phyloP scores from a whole-genome alignment of 2,888 invertebrate species.

The Melanotus villosus region DNA sequence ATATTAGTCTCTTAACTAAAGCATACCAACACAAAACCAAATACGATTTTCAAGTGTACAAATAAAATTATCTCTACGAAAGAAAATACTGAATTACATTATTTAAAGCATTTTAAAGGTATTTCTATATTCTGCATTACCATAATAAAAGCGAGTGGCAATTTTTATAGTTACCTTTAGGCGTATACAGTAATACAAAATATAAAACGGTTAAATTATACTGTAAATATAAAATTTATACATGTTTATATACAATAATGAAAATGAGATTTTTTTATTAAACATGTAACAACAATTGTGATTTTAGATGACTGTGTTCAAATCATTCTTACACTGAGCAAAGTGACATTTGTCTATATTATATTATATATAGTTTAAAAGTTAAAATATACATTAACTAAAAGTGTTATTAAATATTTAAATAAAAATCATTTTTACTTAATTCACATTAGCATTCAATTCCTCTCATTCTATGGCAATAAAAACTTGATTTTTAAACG shows the following conservation, averaged over 20 bases:
- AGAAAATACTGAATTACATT: conserved; percentile 50
- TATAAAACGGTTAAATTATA: conserved; percentile 27
- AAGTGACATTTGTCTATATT: background rate
- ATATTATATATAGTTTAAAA: too few species aligned
- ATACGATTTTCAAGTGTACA: conserved; percentile 41
- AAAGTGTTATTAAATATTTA: conserved; percentile 34
- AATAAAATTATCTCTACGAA: conserved; percentile 41
- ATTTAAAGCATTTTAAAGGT: conserved; percentile 43
- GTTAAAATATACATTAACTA: background rate
- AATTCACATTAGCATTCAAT: conserved; percentile 22
- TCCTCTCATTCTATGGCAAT: conserved; percentile 19
- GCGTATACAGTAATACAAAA: conserved; percentile 29
- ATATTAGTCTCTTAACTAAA: conserved; percentile 40
- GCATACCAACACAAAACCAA: conserved; percentile 35
- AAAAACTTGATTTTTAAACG: background rate
- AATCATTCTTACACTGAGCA: conserved; percentile 17
- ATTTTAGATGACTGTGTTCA: conserved; percentile 2
- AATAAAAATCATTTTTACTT: conserved; percentile 23
- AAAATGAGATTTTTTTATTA: conserved; percentile 28
- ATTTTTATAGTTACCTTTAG: background rate
- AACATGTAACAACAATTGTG: conserved; percentile 37
- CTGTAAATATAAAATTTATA: conserved; percentile 25
- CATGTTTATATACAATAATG: conserved; percentile 17
- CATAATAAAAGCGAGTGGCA: background rate
- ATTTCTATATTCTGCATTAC: conserved; percentile 34